These are phyloP conservation scores for Dolichoris vasculosae DNA, from an alignment of 1,140 invertebrate genomes.

Conservation along the genomic window DNA sequence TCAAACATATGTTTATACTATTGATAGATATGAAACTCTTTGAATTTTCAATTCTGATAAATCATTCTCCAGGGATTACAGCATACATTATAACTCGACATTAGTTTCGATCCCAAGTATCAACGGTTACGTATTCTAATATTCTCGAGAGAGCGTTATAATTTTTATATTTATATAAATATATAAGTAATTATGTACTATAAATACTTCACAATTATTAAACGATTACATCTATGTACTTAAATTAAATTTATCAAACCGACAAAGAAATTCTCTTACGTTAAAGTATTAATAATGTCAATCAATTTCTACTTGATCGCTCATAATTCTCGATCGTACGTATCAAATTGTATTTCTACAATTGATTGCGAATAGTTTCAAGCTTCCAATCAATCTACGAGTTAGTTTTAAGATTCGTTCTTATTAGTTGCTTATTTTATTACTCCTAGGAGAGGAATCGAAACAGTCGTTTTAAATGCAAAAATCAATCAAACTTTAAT, in stretches of 20 bases:
- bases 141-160: background rate
- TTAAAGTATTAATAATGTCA: background rate
- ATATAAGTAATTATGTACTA: no score
- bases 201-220: no score
- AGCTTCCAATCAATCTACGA: background rate
- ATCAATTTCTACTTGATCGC: background rate
- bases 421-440: background rate
- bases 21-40: slow-evolving; percentile 32
- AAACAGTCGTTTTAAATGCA: background rate
- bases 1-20: slow-evolving; percentile 40
- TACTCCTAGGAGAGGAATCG: background rate
- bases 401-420: background rate
- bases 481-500: background rate
- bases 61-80: background rate
- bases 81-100: background rate
- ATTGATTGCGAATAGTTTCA: background rate
- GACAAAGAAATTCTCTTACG: background rate
- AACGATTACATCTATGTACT: no score
- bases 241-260: no score
- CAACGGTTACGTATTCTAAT: background rate
- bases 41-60: slow-evolving; percentile 27
- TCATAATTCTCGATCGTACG: background rate
- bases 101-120: background rate
- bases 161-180: no score
- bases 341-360: background rate